These are phyloP conservation scores for Anaspis maculata DNA, from an alignment of 2,888 invertebrate species.

Conservation along the genomic window DNA sequence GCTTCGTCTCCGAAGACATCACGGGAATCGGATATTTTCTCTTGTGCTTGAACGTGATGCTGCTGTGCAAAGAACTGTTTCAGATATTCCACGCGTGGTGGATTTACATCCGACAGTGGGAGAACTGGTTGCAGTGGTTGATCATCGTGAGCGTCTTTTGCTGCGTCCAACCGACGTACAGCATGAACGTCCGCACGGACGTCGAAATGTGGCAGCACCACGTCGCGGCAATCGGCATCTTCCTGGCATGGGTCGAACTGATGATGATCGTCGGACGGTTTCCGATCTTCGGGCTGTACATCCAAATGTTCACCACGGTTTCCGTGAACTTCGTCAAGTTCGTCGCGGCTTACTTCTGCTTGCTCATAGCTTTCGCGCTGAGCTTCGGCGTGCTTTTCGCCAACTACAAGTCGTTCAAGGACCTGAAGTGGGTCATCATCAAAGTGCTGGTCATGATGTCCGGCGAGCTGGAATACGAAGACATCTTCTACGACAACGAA, in stretches of 20 bases:
- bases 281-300: constrained; percentile 77
- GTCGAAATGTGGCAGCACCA: constrained; percentile 63
- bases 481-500: constrained; percentile 59
- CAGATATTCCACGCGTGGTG: constrained; percentile 64
- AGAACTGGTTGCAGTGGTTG: constrained; percentile 76
- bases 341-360: constrained; percentile 69
- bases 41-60: constrained; percentile 53
- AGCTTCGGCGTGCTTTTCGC: constrained; percentile 77
- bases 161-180: constrained; percentile 47
- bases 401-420: constrained; percentile 62
- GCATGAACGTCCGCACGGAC: constrained; percentile 16
- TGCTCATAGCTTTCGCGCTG: constrained; percentile 71
- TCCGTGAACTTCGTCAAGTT: constrained; percentile 77
- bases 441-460: constrained; percentile 87
- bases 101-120: constrained; percentile 71
- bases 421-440: constrained; percentile 55
- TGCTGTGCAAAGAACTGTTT: constrained; percentile 67
- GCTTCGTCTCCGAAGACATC: constrained; percentile 24
- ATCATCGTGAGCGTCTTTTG: constrained; percentile 65
- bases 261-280: constrained; percentile 82
- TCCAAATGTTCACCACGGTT: constrained; percentile 83
- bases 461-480: constrained; percentile 77
- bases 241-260: constrained; percentile 73
- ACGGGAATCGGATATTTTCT: constrained; percentile 49
- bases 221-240: constrained; percentile 68